Evolutionary conservation across 1,140 invertebrate genomes (phyloP).

Genomic region (Trachymyrmex septentrionalis): DNA sequence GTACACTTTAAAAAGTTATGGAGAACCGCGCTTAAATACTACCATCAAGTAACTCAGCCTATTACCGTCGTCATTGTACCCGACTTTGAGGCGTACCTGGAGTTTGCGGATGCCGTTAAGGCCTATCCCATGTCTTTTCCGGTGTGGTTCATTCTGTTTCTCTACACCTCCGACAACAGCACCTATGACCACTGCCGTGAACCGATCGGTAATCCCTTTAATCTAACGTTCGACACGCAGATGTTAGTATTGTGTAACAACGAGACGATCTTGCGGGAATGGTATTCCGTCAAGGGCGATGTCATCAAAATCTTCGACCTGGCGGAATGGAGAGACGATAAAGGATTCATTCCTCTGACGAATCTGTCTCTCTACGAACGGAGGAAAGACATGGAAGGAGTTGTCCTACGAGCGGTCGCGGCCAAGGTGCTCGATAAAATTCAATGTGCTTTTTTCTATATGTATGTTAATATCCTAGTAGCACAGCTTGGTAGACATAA

Average conservation of each 20-base stretch:
- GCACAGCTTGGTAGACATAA: not conserved
- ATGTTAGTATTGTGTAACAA: slow-evolving; percentile 68
- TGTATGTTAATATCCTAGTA: not conserved
- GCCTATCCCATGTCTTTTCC: slow-evolving; percentile 51
- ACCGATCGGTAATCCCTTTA: slow-evolving; percentile 67
- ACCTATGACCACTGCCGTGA: slow-evolving; percentile 23
- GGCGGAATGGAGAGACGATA: slow-evolving; percentile 8
- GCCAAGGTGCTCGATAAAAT: slow-evolving; percentile 31
- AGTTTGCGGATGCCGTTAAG: slow-evolving; percentile 24
- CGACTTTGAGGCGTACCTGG: not conserved
- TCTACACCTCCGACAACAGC: not conserved
- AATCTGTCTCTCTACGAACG: slow-evolving; percentile 51
- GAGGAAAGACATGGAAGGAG: slow-evolving; percentile 59
- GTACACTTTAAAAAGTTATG: not conserved
- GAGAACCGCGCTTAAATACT: not conserved
- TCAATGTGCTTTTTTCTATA: not conserved
- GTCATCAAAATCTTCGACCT: slow-evolving; percentile 18
- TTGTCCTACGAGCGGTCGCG: slow-evolving; percentile 50
- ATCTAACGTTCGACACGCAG: slow-evolving; percentile 70
- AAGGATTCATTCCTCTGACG: slow-evolving; percentile 27
- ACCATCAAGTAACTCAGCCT: slow-evolving; percentile 25
- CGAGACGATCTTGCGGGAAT: slow-evolving; percentile 65
- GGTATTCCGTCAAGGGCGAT: slow-evolving; percentile 70
- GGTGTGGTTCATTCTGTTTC: slow-evolving; percentile 63
- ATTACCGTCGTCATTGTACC: slow-evolving; percentile 48